Conservation (phyloP, 2,888 invertebrate genomes). For the Tiliacea citrago region DNA sequence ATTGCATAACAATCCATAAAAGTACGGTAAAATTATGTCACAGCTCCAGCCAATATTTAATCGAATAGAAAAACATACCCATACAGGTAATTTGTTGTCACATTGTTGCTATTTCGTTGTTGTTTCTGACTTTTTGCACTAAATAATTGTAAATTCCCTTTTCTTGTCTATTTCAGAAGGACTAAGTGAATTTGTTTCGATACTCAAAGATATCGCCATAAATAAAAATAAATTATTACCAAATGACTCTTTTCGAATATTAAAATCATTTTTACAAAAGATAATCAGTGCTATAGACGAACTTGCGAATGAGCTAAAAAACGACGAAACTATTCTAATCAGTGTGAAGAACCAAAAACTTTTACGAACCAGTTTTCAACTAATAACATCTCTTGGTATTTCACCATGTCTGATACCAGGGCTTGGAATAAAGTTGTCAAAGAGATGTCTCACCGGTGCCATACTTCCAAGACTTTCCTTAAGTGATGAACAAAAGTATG, state of each 20-base stretch:
- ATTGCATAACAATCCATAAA: not conserved
- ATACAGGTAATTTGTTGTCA: conserved; percentile 71
- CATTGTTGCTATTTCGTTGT: conserved; percentile 5
- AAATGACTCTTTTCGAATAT: conserved; percentile 63
- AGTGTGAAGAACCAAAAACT: conserved; percentile 93
- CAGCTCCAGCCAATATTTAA: conserved; percentile 69
- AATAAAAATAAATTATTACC: conserved; percentile 50
- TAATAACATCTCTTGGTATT: conserved; percentile 92
- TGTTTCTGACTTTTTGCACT: not conserved
- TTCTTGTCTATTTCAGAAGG: conserved; percentile 75
- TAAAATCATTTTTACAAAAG: conserved; percentile 84
- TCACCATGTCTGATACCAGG: conserved; percentile 92
- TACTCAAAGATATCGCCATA: conserved; percentile 55
- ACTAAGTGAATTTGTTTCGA: conserved; percentile 72
- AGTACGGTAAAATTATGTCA: conserved; percentile 55
- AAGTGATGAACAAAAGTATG: conserved; percentile 88
- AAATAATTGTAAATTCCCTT: not conserved
- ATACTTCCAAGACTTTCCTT: conserved; percentile 78
- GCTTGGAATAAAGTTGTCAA: conserved; percentile 89
- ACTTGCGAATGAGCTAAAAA: conserved; percentile 75
- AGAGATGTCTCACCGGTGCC: conserved; percentile 81
- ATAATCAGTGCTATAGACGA: conserved; percentile 85
- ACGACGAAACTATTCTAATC: conserved; percentile 84
- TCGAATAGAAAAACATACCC: conserved; percentile 73
- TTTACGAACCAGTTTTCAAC: conserved; percentile 91